Conservation (phyloP, 2,113 vertebrate species). For the Plecturocebus donacophilus region DNA sequence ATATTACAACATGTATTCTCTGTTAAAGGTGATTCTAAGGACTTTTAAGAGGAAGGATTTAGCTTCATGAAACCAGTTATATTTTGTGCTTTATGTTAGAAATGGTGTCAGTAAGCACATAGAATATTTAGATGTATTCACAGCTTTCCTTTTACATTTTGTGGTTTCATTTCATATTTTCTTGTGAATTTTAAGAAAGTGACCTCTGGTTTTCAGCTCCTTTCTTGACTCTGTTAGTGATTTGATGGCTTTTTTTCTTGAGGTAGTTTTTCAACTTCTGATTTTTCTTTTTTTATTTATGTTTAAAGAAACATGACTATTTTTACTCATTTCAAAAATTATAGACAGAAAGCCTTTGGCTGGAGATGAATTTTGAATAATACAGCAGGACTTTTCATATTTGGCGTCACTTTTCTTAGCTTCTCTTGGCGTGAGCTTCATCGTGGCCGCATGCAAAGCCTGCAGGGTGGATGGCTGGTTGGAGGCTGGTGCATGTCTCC, state of each 20-base stretch:
- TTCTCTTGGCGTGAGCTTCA: neutral
- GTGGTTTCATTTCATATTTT: neutral
- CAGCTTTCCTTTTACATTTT: neutral
- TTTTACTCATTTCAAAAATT: neutral
- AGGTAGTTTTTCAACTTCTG: neutral
- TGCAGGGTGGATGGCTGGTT: neutral
- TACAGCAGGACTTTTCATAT: neutral
- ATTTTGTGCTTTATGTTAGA: neutral
- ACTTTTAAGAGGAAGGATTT: neutral
- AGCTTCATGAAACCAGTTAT: neutral
- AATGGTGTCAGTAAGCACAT: fast-evolving
- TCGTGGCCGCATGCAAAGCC: fast-evolving
- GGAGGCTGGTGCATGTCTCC: neutral
- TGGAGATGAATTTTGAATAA: neutral
- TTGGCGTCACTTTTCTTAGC: neutral
- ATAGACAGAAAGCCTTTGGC: neutral
- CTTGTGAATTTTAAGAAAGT: neutral
- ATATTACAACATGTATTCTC: neutral
- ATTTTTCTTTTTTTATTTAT: neutral
- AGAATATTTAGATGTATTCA: neutral
- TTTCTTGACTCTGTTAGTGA: neutral
- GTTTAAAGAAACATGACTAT: neutral
- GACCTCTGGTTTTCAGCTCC: neutral
- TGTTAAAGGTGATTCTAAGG: neutral
- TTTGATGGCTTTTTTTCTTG: neutral